Base-by-base conservation (phyloP, 2,888 invertebrate genomes). In the Harmothoe impar region DNA sequence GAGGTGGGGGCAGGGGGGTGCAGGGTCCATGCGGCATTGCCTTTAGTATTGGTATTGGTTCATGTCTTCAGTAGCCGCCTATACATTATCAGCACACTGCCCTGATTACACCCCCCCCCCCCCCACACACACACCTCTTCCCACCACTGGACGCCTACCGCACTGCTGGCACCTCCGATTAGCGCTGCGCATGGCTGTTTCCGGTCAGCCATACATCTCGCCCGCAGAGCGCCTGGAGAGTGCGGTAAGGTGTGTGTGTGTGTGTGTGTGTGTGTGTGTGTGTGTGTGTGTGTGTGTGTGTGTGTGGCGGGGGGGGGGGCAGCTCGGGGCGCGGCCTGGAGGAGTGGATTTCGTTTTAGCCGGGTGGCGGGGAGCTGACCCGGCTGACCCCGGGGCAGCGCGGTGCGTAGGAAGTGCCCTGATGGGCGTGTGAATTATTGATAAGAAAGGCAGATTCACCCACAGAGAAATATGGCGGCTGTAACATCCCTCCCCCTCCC, bases 361-460 rank as follows among this genome's bases (percentile, higher is more conserved):
- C n/a, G 77, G 77, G 77, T 31, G 77, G 77, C 25, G 77, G 77
- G 77, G 77, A 15, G 17, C 31, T 25, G 77, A 77, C 77, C 77
- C 77, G 29, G 77, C 77, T n/a, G 62, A 31, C 77, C 77, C 77
- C 77, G 77, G 31, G 77, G 29, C 29, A 5, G 77, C 62, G 77
- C 31, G 29, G 77, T 17, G 77, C 5, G 25, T 15, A 25, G 84
- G 84, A 84, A 84, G 84, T 25, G 51, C 84, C 43, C 12, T 84
- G 84, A 84, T 84, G 84, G 84, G 7, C 23, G 43, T 12, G 23
- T 84, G 84, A 23, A 84, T 84, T 84, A 84, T 84, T 84, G 84
- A 84, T 84, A 84, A 84, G 84, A 52, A 23, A 12, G 23, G 84
- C 84, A 84, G 84, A 84, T 84, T 52, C 84, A 84, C n/a, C 84